These are phyloP conservation scores for Pterocles burchelli DNA, from an alignment of 2,113 vertebrate genomes.

Conservation along the genomic window DNA sequence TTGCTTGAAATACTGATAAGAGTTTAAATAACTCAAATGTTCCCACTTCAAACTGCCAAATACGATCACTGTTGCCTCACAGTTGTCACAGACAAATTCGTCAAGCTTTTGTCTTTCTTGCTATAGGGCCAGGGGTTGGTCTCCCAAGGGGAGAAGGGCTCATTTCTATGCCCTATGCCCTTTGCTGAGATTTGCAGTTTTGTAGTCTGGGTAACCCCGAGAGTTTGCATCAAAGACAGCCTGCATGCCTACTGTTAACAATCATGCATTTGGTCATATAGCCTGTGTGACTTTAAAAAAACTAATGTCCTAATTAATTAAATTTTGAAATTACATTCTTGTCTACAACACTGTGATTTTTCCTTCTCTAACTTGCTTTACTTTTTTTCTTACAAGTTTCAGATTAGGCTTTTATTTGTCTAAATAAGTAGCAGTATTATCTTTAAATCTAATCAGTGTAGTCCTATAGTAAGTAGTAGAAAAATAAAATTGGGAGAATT, in stretches of 20 bases:
- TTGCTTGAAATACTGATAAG: not conserved
- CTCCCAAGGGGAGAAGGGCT: not conserved
- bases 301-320: not conserved
- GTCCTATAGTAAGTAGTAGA: not conserved
- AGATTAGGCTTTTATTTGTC: not conserved
- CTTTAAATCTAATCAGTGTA: not conserved
- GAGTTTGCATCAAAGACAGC: not conserved
- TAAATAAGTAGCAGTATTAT: not conserved
- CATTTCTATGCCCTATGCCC: not conserved
- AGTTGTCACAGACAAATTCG: not conserved
- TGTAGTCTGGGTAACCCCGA: not conserved
- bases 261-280: not conserved
- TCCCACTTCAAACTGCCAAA: conserved; percentile 6
- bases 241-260: conserved; percentile 11
- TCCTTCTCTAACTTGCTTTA: not conserved
- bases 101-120: not conserved
- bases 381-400: not conserved
- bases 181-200: not conserved
- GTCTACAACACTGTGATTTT: not conserved
- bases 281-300: not conserved
- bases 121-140: not conserved
- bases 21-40: conserved; percentile 18
- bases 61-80: not conserved
- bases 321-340: conserved; percentile 9
- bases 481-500: not conserved